Percentiles rank a stretch among this genome's conserved stretches.
Conservation (phyloP, 2,113 vertebrate genomes). For the Neopipo cinnamomea region DNA sequence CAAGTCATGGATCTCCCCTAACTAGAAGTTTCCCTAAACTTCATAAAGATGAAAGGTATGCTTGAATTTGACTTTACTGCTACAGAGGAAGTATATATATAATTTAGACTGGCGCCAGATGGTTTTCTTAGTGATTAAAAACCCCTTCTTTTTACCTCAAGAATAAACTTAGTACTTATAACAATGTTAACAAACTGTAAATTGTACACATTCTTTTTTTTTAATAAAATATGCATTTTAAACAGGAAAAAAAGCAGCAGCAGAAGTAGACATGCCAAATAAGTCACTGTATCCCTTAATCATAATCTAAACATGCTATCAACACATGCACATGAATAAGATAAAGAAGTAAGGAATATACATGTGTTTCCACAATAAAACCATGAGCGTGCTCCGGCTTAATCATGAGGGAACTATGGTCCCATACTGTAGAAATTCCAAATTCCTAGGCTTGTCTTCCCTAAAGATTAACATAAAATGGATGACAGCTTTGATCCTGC, state of each 20-base stretch:
- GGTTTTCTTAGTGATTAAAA: neutral
- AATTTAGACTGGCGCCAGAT: neutral
- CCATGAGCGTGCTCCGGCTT: neutral
- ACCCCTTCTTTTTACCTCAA: fast-evolving
- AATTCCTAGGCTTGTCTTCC: neutral
- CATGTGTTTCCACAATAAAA: neutral
- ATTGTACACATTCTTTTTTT: neutral
- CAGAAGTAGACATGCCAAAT: neutral
- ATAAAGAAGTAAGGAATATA: neutral
- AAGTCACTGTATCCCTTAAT: neutral
- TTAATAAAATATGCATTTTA: neutral
- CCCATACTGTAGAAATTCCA: neutral
- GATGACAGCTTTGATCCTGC: neutral
- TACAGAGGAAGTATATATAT: neutral
- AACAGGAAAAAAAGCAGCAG: neutral
- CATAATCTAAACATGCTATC: neutral
- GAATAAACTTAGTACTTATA: neutral
- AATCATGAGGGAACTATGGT: neutral
- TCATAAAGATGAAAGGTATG: slow-evolving; percentile 1
- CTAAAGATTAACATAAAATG: neutral
- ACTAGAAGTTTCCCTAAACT: neutral
- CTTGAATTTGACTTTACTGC: neutral
- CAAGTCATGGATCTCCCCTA: neutral
- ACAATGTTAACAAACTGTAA: neutral
- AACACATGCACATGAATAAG: neutral